phyloP scores from a whole-genome alignment of 2,888 invertebrate species.

The Aproaerema taeniolella region DNA sequence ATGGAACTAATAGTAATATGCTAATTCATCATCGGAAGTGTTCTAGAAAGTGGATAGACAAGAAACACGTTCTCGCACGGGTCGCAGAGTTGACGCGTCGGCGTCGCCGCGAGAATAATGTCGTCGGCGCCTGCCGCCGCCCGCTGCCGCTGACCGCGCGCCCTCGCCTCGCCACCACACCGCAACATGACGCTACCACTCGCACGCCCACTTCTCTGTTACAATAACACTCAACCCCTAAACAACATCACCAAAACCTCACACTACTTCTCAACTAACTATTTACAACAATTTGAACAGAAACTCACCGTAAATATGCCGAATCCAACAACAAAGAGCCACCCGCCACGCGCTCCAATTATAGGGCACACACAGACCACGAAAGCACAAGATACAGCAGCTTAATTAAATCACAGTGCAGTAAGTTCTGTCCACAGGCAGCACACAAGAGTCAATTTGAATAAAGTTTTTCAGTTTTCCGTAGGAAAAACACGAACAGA shows the following conservation, averaged over 20 bases:
- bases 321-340: constrained; percentile 76
- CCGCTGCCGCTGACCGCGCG: constrained; percentile 39
- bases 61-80: constrained; percentile 52
- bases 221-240: constrained; percentile 16
- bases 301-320: constrained; percentile 68
- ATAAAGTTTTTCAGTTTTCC: constrained; percentile 63
- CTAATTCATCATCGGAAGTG: constrained; percentile 23
- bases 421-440: constrained; percentile 51
- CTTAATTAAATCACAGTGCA: constrained; percentile 51
- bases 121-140: constrained; percentile 47
- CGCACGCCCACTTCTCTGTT: constrained; percentile 28
- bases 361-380: constrained; percentile 73
- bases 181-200: constrained; percentile 59
- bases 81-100: constrained; percentile 55
- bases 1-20: constrained; percentile 10
- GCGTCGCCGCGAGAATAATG: constrained; percentile 51
- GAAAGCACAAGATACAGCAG: constrained; percentile 62
- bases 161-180: constrained; percentile 43
- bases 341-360: constrained; percentile 77
- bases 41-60: constrained; percentile 54
- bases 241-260: constrained; percentile 24
- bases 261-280: constrained; percentile 24
- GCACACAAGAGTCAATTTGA: constrained; percentile 46
- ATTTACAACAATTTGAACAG: constrained; percentile 31
- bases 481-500: constrained; percentile 64